Evolutionary conservation across 2,797 vertebrate genomes (phyloP).

Genomic region (Etheostoma nigrum): DNA sequence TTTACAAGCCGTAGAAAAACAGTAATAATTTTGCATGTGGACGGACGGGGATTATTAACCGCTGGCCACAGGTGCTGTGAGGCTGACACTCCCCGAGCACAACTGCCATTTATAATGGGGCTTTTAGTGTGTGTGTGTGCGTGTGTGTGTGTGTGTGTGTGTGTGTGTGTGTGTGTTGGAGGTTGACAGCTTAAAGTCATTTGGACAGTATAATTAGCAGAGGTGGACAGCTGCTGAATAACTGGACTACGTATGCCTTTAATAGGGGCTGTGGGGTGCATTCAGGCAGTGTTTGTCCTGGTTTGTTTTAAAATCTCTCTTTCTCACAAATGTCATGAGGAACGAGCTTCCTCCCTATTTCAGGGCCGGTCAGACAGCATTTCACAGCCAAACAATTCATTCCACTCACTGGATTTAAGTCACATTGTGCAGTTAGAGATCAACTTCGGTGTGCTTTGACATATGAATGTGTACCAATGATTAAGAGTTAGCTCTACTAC

Average conservation of each 20-base stretch:
- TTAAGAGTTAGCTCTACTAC: too few relatives aligned
- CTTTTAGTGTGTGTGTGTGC: too few relatives aligned
- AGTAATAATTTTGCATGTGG: slow-evolving; percentile 54
- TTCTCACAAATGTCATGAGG: neutral
- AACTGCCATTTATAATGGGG: slow-evolving; percentile 56
- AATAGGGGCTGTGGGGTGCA: slow-evolving; percentile 20
- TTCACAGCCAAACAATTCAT: neutral
- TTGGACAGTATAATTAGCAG: slow-evolving; percentile 61
- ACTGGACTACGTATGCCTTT: slow-evolving; percentile 46
- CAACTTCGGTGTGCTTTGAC: neutral
- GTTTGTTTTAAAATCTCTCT: slow-evolving; percentile 28
- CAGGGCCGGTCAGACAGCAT: too few relatives aligned
- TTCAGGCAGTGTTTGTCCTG: slow-evolving; percentile 14
- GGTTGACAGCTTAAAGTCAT: slow-evolving; percentile 58
- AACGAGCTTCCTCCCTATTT: neutral
- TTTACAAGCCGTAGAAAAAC: slow-evolving; percentile 59
- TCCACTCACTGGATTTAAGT: neutral
- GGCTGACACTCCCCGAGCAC: slow-evolving; percentile 52
- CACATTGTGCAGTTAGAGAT: neutral
- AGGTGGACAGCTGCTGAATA: slow-evolving; percentile 47
- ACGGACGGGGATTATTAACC: slow-evolving; percentile 48
- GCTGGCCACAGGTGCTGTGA: slow-evolving; percentile 61
- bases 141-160: too few relatives aligned
- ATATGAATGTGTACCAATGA: neutral
- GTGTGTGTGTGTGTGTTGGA: slow-evolving; percentile 39